Percentiles rank a stretch among this genome's conserved stretches.
phyloP scores from a whole-genome alignment of 2,797 vertebrate genomes.

The Aselliscus stoliczkanus region DNA sequence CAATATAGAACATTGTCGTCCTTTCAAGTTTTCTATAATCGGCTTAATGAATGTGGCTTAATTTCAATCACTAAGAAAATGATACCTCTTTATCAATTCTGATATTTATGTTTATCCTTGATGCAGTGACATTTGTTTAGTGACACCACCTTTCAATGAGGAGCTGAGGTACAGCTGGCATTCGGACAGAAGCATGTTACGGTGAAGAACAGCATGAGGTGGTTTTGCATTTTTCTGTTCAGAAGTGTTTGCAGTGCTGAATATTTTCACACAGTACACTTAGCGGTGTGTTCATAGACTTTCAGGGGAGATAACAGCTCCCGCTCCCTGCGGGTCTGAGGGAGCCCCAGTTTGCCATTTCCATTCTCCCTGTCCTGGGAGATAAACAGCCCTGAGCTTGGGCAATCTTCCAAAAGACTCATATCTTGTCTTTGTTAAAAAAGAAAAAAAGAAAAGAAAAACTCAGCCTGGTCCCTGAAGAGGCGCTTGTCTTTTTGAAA shows the following conservation, averaged over 20 bases:
- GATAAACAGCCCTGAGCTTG: not conserved
- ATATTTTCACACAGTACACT: not conserved
- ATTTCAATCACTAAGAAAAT: not conserved
- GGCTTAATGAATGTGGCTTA: not conserved
- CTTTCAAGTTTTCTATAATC: not conserved
- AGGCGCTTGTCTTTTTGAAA: not conserved
- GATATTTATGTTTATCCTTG: not conserved
- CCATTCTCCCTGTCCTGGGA: not conserved
- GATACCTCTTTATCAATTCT: not conserved
- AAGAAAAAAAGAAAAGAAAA: not conserved
- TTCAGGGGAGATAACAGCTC: not conserved
- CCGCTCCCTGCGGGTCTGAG: not conserved
- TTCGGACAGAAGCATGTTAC: not conserved
- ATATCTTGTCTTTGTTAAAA: not conserved
- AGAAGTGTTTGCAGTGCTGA: not conserved
- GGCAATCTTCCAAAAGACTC: constrained; percentile 15
- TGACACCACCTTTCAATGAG: not conserved
- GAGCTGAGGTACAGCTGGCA: not conserved
- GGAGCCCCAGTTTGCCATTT: not conserved
- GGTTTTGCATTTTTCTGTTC: not conserved
- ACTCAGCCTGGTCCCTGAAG: not conserved
- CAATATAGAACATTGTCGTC: not conserved
- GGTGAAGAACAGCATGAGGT: not conserved
- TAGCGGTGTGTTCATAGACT: not conserved
- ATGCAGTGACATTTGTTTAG: not conserved